Conservation (phyloP, 2,113 vertebrate species). For the Nipponia nippon region DNA sequence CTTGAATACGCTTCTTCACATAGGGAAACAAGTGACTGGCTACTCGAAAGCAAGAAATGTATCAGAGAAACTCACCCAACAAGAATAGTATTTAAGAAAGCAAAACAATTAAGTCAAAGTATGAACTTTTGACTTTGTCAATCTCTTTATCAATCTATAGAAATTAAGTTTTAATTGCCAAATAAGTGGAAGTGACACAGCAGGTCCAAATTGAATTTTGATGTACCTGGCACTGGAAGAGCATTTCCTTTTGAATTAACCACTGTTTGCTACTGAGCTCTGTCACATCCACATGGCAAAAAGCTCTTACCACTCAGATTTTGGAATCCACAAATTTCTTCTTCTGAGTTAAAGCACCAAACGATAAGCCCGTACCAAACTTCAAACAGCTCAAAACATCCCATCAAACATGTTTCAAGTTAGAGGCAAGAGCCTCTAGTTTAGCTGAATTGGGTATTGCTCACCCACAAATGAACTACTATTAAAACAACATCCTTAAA, state of each 20-base stretch:
- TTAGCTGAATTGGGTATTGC: background rate
- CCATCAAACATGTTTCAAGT: background rate
- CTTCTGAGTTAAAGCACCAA: background rate
- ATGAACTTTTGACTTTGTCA: background rate
- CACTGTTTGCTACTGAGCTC: background rate
- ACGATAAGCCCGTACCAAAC: background rate
- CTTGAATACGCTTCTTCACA: slow-evolving; percentile 95
- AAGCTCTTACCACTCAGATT: background rate
- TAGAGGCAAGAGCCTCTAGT: background rate
- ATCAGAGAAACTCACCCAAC: background rate
- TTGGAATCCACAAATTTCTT: background rate
- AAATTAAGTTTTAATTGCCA: background rate
- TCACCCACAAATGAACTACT: background rate
- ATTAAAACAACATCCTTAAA: background rate
- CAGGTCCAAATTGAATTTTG: background rate
- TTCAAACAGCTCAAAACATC: background rate
- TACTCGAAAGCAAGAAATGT: slow-evolving; percentile 18
- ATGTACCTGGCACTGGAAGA: background rate
- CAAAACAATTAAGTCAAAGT: background rate
- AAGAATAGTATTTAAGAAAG: background rate
- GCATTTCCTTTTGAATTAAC: background rate
- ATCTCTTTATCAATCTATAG: background rate
- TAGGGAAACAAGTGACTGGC: slow-evolving; percentile 94
- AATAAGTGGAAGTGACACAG: background rate
- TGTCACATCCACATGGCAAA: background rate